These are phyloP conservation scores for Thereva unica DNA, from an alignment of 2,888 invertebrate species.

Conservation along the genomic window DNA sequence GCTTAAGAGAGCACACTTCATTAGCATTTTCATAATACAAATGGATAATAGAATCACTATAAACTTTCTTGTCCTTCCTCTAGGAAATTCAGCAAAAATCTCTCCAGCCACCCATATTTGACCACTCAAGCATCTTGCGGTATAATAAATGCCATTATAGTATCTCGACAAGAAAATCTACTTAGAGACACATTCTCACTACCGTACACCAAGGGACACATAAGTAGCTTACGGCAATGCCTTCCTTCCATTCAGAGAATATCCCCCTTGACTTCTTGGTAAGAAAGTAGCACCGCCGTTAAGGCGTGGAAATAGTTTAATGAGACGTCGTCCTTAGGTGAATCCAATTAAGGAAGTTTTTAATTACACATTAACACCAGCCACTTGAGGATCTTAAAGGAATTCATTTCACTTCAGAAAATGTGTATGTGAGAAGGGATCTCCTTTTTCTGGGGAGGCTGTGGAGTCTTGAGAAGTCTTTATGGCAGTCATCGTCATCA, in stretches of 20 bases:
- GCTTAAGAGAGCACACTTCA: no score
- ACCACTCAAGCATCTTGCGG: slow-evolving; percentile 7
- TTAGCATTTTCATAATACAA: no score
- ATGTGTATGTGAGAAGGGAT: no score
- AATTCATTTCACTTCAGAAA: not conserved
- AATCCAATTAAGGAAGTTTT: slow-evolving; percentile 29
- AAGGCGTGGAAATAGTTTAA: not conserved
- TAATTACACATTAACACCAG: slow-evolving; percentile 24
- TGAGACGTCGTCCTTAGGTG: not conserved
- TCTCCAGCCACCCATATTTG: not conserved
- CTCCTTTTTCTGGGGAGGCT: not conserved
- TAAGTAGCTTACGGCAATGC: slow-evolving; percentile 21
- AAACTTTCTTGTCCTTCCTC: not conserved
- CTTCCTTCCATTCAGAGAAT: no score
- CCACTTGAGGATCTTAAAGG: slow-evolving; percentile 13
- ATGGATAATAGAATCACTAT: no score
- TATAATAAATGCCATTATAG: slow-evolving; percentile 29
- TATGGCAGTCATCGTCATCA: not conserved
- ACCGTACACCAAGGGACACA: not conserved
- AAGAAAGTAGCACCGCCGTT: no score
- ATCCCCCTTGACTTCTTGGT: no score
- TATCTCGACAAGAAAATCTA: slow-evolving; percentile 30
- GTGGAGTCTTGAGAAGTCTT: not conserved
- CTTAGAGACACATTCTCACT: slow-evolving; percentile 14
- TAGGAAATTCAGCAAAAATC: not conserved